Conservation (phyloP, 2,113 vertebrate species). For the Dromas ardeola region DNA sequence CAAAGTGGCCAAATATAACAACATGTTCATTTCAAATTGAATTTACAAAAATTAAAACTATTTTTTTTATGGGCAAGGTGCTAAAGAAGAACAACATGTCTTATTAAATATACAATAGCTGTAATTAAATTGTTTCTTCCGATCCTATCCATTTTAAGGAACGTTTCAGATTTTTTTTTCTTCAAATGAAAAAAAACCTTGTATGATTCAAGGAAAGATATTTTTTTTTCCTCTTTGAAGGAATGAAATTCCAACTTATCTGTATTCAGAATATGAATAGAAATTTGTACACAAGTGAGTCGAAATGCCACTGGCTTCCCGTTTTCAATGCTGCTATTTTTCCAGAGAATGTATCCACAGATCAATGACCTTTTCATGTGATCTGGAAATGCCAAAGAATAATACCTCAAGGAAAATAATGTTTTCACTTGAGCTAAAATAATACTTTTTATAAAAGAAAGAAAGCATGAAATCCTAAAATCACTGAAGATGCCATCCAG, state of each 20-base stretch:
- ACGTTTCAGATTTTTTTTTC: neutral
- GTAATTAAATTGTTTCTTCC: neutral
- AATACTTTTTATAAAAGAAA: neutral
- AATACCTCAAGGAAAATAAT: neutral
- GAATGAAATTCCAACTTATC: neutral
- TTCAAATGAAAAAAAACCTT: neutral
- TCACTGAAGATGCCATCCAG: neutral
- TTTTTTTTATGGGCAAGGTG: neutral
- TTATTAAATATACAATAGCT: neutral
- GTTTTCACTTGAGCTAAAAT: neutral
- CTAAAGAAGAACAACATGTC: neutral
- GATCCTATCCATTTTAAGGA: neutral
- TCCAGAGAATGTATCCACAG: conserved; percentile 7
- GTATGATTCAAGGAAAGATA: neutral
- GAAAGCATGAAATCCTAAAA: neutral
- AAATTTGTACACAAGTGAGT: conserved; percentile 9
- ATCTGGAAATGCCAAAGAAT: conserved; percentile 37
- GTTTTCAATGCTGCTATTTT: neutral
- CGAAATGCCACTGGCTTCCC: conserved; percentile 5
- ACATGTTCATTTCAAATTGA: neutral
- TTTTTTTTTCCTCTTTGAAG: neutral
- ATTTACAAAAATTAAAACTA: neutral
- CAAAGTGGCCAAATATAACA: neutral
- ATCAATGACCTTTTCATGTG: neutral
- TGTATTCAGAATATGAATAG: neutral